These are phyloP conservation scores for Saccostrea glomerata DNA, from an alignment of 1,140 invertebrate genomes.

Conservation along the genomic window DNA sequence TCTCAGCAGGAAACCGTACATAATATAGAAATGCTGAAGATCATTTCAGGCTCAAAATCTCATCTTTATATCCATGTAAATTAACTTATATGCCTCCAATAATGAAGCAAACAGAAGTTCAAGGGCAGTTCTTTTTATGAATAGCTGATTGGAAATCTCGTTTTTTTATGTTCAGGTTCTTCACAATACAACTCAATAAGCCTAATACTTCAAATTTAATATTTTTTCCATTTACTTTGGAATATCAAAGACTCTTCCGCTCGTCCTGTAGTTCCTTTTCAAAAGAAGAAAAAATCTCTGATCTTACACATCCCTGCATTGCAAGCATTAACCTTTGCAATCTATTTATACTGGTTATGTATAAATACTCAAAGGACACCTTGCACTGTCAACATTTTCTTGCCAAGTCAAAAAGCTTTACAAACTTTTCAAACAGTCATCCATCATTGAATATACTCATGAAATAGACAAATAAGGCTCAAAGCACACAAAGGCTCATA, in stretches of 20 bases:
- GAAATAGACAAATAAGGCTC: neutral
- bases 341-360: neutral
- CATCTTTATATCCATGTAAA: slow-evolving; percentile 30
- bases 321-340: slow-evolving; percentile 10
- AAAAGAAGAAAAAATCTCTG: neutral
- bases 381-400: slow-evolving; percentile 10
- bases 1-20: neutral
- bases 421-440: slow-evolving; percentile 9
- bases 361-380: neutral
- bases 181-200: slow-evolving; percentile 24
- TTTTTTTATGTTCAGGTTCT: slow-evolving; percentile 11
- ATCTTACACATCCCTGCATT: neutral
- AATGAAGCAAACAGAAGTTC: neutral
- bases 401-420: slow-evolving; percentile 16
- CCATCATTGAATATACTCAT: slow-evolving; percentile 29
- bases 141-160: neutral
- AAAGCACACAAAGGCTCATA: neutral
- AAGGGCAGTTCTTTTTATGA: neutral
- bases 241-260: slow-evolving; percentile 11
- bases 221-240: neutral
- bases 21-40: neutral
- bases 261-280: neutral
- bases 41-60: slow-evolving; percentile 16
- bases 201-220: slow-evolving; percentile 4
- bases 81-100: slow-evolving; percentile 17